These are phyloP conservation scores for Mesitornis unicolor DNA, from an alignment of 2,113 vertebrate species.

Conservation along the genomic window DNA sequence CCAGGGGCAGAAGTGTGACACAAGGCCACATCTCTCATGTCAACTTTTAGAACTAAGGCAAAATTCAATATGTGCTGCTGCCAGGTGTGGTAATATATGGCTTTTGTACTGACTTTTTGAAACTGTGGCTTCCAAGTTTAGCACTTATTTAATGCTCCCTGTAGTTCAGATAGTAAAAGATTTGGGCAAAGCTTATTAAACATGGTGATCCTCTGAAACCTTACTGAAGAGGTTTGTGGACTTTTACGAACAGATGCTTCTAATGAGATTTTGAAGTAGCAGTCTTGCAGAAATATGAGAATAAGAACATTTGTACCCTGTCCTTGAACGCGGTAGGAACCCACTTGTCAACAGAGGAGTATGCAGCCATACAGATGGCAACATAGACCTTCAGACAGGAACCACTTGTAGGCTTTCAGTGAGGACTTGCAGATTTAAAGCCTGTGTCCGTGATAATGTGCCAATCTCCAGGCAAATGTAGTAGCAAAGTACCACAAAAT, in stretches of 20 bases:
- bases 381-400: not conserved
- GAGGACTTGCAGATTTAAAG: not conserved
- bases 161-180: not conserved
- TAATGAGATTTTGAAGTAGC: not conserved
- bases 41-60: not conserved
- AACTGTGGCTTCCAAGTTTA: not conserved
- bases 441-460: not conserved
- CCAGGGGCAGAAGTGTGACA: not conserved
- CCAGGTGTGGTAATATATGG: not conserved
- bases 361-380: not conserved
- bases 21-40: not conserved
- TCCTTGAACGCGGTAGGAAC: not conserved
- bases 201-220: not conserved
- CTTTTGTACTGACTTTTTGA: not conserved
- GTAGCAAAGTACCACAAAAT: not conserved
- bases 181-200: not conserved
- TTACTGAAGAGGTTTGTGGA: not conserved
- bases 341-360: not conserved
- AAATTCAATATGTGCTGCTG: not conserved
- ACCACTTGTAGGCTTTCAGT: not conserved
- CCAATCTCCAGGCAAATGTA: not conserved
- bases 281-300: not conserved
- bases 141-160: not conserved
- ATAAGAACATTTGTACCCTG: not conserved
- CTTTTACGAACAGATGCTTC: not conserved